These are phyloP conservation scores for Panzeria rudis DNA, from an alignment of 2,888 invertebrate species.

Conservation along the genomic window DNA sequence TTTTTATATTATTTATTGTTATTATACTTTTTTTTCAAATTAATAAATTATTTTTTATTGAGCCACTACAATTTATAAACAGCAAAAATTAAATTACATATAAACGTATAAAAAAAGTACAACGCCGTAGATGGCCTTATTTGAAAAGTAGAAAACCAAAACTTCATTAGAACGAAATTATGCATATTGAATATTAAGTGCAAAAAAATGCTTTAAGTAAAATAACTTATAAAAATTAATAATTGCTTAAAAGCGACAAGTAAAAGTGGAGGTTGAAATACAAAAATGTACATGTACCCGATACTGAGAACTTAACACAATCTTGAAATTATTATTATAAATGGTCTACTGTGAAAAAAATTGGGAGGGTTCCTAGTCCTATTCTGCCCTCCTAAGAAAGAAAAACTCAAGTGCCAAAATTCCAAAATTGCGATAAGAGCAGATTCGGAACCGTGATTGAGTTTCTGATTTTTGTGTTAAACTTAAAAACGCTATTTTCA, in stretches of 20 bases:
- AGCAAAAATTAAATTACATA: conserved; percentile 2
- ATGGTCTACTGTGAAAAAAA: too few species aligned
- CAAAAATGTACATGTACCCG: background rate
- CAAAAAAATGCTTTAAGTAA: too few species aligned
- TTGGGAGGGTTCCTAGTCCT: too few species aligned
- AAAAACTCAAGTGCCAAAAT: too few species aligned
- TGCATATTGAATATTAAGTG: conserved; percentile 47
- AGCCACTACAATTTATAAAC: background rate
- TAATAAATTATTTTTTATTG: conserved; percentile 5
- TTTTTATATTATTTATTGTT: background rate
- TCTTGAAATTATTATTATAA: too few species aligned
- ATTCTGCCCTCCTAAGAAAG: too few species aligned
- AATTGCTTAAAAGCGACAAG: background rate
- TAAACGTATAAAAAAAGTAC: background rate
- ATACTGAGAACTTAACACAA: background rate
- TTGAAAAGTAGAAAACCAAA: background rate
- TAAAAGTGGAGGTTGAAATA: background rate
- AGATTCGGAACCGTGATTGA: too few species aligned
- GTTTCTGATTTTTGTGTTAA: too few species aligned
- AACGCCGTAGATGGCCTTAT: conserved; percentile 44
- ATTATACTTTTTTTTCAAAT: background rate
- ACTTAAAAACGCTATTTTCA: too few species aligned
- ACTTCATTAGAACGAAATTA: background rate
- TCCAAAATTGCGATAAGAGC: too few species aligned
- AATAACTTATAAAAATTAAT: background rate